A percentile compares a stretch with the other conserved stretches of the same genome.
Conservation (phyloP, 2,888 invertebrate genomes). For the Zaprionus obscuricornis region DNA sequence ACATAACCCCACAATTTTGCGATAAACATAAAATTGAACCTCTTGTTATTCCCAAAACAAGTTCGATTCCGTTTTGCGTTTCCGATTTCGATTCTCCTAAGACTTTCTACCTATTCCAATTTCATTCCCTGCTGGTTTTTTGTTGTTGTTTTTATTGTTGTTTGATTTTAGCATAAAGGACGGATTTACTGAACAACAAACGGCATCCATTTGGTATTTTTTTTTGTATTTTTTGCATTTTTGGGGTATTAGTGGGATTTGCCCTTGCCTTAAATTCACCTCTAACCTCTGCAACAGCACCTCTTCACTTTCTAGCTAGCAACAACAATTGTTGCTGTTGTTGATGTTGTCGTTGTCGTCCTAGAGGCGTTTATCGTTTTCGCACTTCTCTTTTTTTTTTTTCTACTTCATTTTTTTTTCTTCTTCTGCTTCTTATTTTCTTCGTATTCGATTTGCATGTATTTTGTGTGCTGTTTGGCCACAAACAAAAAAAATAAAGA, state of each 20-base stretch:
- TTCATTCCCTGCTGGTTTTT: constrained; percentile 53
- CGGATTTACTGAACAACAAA: constrained; percentile 70
- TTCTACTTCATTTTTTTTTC: constrained; percentile 4
- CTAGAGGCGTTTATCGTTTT: constrained; percentile 68
- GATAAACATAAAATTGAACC: constrained; percentile 61
- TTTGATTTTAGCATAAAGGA: constrained; percentile 72
- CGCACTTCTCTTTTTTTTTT: constrained; percentile 37
- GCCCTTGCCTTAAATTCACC: constrained; percentile 22
- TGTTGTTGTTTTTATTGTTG: constrained; percentile 74
- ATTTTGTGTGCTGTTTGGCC: constrained; percentile 47
- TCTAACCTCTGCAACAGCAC: background rate
- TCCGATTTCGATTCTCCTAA: background rate
- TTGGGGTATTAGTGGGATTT: constrained; percentile 68
- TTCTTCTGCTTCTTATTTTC: constrained; percentile 1
- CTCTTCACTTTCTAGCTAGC: background rate
- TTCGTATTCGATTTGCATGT: constrained; percentile 68
- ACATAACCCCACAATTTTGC: constrained; percentile 58
- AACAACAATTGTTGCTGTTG: constrained; percentile 14
- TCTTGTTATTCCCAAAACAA: constrained; percentile 9
- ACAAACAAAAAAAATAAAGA: no score
- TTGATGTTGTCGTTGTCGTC: constrained; percentile 37
- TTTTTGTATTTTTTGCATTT: no score
- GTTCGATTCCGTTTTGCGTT: constrained; percentile 7
- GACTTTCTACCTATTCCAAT: constrained; percentile 36
- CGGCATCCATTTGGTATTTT: constrained; percentile 72